Conservation (phyloP, 1,140 invertebrate species). For the Hypothenemus hampei region DNA sequence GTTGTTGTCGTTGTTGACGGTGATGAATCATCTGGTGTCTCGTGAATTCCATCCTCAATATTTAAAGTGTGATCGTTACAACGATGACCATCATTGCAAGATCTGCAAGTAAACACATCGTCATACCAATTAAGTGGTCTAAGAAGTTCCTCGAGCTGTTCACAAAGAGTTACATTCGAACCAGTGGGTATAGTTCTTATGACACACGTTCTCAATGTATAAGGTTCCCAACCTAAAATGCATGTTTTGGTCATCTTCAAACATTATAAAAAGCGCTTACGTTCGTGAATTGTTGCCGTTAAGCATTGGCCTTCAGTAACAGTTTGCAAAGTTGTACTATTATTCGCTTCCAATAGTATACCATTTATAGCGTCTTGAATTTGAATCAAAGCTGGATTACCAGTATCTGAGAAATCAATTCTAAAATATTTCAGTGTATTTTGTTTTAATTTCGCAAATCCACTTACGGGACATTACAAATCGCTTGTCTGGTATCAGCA, state of each 20-base stretch:
- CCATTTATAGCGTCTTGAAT: neutral
- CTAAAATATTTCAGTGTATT: neutral
- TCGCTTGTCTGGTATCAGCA: neutral
- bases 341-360: neutral
- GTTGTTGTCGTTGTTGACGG: too few species aligned
- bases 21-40: too few species aligned
- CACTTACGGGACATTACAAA: conserved; percentile 1
- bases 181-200: neutral
- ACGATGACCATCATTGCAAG: neutral
- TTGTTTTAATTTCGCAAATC: neutral
- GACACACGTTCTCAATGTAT: neutral
- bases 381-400: neutral
- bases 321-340: too few species aligned
- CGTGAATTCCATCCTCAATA: neutral
- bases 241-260: neutral
- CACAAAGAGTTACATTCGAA: neutral
- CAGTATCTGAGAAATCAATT: neutral
- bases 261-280: conserved; percentile 3
- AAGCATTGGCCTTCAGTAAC: neutral
- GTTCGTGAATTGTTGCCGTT: neutral
- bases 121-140: neutral
- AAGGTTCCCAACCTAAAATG: neutral
- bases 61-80: neutral
- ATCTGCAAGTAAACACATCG: neutral
- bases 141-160: neutral